A percentile compares a stretch with the other conserved stretches of the same genome.
Evolutionary conservation across 2,888 invertebrate species (phyloP).

Genomic region (Drosophila affinis): DNA sequence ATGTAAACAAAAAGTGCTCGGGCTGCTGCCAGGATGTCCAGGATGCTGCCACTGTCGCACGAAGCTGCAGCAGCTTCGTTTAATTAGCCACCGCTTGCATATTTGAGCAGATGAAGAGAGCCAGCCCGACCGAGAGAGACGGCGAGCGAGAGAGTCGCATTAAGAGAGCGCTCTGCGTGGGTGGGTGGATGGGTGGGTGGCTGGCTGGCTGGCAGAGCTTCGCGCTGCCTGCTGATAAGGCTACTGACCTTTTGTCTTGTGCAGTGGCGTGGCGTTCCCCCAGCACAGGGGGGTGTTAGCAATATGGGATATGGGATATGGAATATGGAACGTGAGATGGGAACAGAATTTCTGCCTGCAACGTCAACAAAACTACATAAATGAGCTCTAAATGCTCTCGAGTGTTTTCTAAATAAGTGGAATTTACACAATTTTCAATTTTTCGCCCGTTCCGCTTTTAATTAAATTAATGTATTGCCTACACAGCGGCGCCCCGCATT

Average conservation of each 20-base stretch:
- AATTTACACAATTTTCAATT: slow-evolving; percentile 76
- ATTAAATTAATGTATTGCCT: slow-evolving; percentile 80
- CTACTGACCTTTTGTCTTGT: slow-evolving; percentile 72
- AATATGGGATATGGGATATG: neutral
- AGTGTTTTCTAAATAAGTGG: slow-evolving; percentile 77
- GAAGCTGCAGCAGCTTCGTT: slow-evolving; percentile 40
- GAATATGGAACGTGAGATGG: neutral
- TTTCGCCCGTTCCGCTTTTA: slow-evolving; percentile 64
- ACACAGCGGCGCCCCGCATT: slow-evolving; percentile 33
- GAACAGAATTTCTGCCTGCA: neutral
- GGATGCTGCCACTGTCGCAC: slow-evolving; percentile 46
- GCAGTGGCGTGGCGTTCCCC: slow-evolving; percentile 61
- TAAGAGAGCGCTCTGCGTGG: slow-evolving; percentile 47
- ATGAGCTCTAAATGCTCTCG: slow-evolving; percentile 61
- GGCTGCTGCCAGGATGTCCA: slow-evolving; percentile 16
- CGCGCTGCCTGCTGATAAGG: slow-evolving; percentile 63
- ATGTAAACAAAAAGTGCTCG: slow-evolving; percentile 66
- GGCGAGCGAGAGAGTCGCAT: slow-evolving; percentile 14
- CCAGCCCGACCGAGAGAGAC: slow-evolving; percentile 8
- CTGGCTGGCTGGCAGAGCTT: slow-evolving; percentile 6
- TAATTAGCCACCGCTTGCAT: slow-evolving; percentile 83
- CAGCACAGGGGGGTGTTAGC: slow-evolving; percentile 16
- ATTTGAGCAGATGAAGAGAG: slow-evolving; percentile 46
- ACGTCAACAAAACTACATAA: slow-evolving; percentile 38
- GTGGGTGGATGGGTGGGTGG: slow-evolving; percentile 25